A percentile compares a stretch with the other conserved stretches of the same genome.
Evolutionary conservation across 2,888 invertebrate genomes (phyloP).

Genomic region (Cepaea hortensis): DNA sequence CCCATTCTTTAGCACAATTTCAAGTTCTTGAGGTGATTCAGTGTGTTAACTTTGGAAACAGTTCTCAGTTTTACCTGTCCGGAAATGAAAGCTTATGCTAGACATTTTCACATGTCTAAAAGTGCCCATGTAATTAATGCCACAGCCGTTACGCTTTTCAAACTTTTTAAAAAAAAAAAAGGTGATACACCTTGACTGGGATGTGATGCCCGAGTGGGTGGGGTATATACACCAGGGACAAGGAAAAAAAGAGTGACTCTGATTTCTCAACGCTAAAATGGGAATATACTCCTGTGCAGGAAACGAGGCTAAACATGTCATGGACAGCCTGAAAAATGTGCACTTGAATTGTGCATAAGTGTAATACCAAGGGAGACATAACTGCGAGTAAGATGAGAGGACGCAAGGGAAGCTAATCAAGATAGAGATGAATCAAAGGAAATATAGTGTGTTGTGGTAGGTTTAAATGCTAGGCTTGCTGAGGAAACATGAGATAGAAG

Average conservation of each 20-base stretch:
- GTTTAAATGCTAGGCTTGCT: too few species aligned
- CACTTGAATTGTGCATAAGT: background rate
- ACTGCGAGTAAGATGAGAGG: too few species aligned
- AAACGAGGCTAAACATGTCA: background rate
- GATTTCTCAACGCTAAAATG: background rate
- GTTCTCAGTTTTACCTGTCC: background rate
- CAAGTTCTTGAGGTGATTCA: background rate
- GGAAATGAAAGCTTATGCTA: background rate
- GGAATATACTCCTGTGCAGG: background rate
- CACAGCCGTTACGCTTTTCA: background rate
- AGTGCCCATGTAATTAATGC: too few species aligned
- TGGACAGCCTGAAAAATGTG: background rate
- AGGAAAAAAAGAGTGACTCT: background rate
- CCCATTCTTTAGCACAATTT: background rate
- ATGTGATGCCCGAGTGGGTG: too few species aligned
- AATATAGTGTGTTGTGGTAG: background rate
- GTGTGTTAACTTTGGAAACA: background rate
- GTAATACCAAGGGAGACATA: too few species aligned
- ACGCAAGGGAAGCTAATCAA: too few species aligned
- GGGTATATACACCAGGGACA: too few species aligned
- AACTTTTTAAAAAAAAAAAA: background rate
- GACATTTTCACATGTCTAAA: too few species aligned
- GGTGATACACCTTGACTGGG: background rate
- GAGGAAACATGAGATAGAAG: too few species aligned
- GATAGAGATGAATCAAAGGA: background rate